Conservation (phyloP, 2,113 vertebrate species). For the Cochlearius cochlearius region DNA sequence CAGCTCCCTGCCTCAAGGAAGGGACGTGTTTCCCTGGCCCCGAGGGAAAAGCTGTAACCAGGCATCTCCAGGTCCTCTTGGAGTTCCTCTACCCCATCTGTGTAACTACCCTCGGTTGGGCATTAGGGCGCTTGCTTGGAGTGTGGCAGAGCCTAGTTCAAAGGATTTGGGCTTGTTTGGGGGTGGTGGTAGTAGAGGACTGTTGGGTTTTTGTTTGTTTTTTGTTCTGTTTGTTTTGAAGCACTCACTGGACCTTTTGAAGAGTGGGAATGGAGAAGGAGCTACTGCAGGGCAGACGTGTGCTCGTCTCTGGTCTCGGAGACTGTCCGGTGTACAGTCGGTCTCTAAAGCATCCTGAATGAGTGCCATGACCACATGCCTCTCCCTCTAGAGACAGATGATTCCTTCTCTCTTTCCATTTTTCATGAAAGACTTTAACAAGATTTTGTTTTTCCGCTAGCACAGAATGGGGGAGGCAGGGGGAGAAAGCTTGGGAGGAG, state of each 20-base stretch:
- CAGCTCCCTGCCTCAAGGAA: neutral
- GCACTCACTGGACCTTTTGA: neutral
- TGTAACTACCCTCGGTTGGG: accelerated
- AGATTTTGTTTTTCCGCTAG: neutral
- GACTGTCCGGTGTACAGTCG: neutral
- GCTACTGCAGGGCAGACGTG: neutral
- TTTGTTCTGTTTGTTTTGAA: neutral
- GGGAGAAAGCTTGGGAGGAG: neutral
- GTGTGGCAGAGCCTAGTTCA: neutral
- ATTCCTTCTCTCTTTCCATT: neutral
- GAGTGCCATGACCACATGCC: neutral
- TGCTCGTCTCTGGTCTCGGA: neutral
- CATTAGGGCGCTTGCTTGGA: neutral
- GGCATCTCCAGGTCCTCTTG: neutral
- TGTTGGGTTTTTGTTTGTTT: neutral
- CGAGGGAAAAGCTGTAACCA: neutral
- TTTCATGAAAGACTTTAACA: neutral
- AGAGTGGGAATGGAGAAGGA: neutral
- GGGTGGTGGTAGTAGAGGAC: neutral
- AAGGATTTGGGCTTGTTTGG: neutral
- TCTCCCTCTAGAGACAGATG: neutral
- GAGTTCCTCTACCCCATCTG: neutral
- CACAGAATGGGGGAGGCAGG: accelerated
- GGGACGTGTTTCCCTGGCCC: accelerated
- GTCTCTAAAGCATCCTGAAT: neutral